Evolutionary conservation across 2,888 invertebrate genomes (phyloP).

Genomic region (Sminthurides aquaticus): DNA sequence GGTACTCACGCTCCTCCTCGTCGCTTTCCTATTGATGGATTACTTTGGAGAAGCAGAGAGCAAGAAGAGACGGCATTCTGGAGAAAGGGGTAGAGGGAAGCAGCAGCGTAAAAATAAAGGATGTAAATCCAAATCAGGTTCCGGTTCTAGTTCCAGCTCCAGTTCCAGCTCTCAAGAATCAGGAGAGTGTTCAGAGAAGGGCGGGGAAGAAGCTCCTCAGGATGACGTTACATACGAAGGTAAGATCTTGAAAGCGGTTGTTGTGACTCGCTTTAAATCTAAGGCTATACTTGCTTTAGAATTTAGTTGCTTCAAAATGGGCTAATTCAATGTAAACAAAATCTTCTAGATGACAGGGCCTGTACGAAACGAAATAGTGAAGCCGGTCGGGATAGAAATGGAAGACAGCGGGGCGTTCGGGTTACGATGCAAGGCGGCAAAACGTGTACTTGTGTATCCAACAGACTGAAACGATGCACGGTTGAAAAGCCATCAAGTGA

Average conservation of each 20-base stretch:
- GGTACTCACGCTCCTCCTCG: neutral
- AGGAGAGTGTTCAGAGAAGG: neutral
- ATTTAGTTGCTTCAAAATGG: too few relatives aligned
- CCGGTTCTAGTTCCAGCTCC: neutral
- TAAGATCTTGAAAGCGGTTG: too few relatives aligned
- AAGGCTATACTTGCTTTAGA: too few relatives aligned
- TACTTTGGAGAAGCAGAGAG: neutral
- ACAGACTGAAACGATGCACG: neutral
- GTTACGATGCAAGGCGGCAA: neutral
- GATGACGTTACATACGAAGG: too few relatives aligned
- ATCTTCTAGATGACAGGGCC: neutral
- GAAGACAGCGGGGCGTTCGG: neutral
- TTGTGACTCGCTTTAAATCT: too few relatives aligned
- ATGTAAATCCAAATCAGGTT: neutral
- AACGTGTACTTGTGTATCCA: neutral
- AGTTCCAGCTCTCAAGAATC: neutral
- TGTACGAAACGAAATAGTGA: neutral
- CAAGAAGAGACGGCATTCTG: too few relatives aligned
- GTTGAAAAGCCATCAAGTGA: too few relatives aligned
- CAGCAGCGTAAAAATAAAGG: neutral
- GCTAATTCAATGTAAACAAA: too few relatives aligned
- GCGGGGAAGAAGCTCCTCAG: too few relatives aligned
- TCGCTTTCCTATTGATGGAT: neutral
- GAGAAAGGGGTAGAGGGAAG: neutral
- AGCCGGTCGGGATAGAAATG: neutral